Conservation (phyloP, 2,113 vertebrate species). For the Hippocampus barbouri region DNA sequence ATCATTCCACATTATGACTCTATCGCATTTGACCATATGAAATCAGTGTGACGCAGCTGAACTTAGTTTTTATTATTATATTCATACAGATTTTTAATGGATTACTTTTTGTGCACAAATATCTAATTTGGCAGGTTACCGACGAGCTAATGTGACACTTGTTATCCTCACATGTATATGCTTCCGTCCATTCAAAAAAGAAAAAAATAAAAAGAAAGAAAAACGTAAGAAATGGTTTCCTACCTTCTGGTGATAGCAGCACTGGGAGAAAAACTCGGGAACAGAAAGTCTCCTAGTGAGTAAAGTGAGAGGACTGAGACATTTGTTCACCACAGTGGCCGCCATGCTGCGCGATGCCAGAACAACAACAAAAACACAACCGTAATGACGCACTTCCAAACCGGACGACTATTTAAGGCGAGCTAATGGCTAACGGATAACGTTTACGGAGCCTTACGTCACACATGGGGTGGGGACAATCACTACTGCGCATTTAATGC, state of each 20-base stretch:
- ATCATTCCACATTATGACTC: neutral
- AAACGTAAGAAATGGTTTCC: neutral
- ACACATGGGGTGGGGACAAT: neutral
- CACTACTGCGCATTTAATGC: neutral
- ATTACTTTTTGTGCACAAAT: no score
- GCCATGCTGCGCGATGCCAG: slow-evolving; percentile 52
- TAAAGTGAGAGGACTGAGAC: slow-evolving; percentile 53
- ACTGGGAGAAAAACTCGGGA: slow-evolving; percentile 54
- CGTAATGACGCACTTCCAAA: slow-evolving; percentile 46
- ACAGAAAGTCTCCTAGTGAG: slow-evolving; percentile 56
- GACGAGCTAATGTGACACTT: neutral
- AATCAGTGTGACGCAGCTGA: neutral
- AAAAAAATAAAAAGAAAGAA: no score
- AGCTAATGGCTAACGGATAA: accelerated
- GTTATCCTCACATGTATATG: neutral
- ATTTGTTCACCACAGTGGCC: slow-evolving; percentile 39
- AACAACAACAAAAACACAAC: neutral
- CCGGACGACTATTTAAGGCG: neutral
- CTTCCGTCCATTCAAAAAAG: neutral
- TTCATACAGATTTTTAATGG: neutral
- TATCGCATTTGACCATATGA: neutral
- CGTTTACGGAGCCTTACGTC: no score
- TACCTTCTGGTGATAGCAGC: slow-evolving; percentile 73
- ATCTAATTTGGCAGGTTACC: neutral
- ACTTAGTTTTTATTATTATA: neutral